Evolutionary conservation across 2,797 vertebrate species (phyloP).

Genomic region (Crocodylus rhombifer): DNA sequence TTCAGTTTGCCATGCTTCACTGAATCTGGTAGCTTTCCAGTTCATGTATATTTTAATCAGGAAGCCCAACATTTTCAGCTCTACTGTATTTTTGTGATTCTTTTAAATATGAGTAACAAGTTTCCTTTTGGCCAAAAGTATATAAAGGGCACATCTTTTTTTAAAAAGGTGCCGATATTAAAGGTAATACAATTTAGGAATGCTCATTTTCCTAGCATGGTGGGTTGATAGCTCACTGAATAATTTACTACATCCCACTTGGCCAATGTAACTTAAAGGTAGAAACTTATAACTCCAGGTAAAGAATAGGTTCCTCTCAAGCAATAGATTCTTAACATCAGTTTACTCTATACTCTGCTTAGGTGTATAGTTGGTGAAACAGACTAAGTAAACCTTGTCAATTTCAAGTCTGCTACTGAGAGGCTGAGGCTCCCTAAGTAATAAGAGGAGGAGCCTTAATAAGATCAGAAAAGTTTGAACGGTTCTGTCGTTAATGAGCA

Average conservation of each 20-base stretch:
- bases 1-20: background rate
- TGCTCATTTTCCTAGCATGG: background rate
- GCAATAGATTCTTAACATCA: too few relatives aligned
- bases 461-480: too few relatives aligned
- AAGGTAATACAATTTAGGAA: background rate
- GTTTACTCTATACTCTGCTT: too few relatives aligned
- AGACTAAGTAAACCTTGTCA: too few relatives aligned
- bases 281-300: background rate
- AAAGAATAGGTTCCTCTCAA: rapidly evolving
- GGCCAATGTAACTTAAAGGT: rapidly evolving
- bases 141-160: background rate
- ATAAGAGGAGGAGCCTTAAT: too few relatives aligned
- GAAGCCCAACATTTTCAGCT: slow-evolving; percentile 16
- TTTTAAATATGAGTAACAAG: background rate
- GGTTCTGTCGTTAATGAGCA: too few relatives aligned
- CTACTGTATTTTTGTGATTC: background rate
- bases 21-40: background rate
- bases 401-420: too few relatives aligned
- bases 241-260: background rate
- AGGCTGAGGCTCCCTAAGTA: too few relatives aligned
- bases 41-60: background rate
- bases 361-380: too few relatives aligned
- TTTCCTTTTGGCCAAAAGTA: slow-evolving; percentile 1
- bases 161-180: background rate
- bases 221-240: background rate